Conservation (phyloP, 2,888 invertebrate species). For the Pristionchus japonicus region DNA sequence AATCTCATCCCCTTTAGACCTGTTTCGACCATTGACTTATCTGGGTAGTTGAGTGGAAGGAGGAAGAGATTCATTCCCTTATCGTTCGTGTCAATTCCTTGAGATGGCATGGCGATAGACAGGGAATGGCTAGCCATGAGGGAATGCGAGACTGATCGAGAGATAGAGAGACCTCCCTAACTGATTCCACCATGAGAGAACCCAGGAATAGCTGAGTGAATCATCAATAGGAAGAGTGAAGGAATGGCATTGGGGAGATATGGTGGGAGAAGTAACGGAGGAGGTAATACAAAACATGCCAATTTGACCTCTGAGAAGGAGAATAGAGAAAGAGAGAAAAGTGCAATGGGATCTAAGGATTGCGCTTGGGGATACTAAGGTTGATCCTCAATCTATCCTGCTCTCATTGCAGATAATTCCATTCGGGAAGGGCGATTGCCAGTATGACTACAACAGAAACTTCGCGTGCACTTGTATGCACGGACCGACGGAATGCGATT, state of each 20-base stretch:
- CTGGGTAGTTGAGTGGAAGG: not conserved
- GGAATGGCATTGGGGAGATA: not conserved
- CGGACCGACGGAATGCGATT: constrained; percentile 74
- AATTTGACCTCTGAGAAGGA: constrained; percentile 10
- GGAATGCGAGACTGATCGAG: not conserved
- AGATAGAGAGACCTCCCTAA: not conserved
- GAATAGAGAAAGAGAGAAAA: not conserved
- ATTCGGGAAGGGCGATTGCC: constrained; percentile 74
- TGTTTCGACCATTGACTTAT: constrained; percentile 17
- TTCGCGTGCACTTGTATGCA: constrained; percentile 74
- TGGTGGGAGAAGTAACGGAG: not conserved
- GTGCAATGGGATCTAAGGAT: not conserved
- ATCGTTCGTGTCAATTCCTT: constrained; percentile 9
- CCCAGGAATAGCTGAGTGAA: not conserved
- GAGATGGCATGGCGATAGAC: not conserved
- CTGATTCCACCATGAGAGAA: not conserved
- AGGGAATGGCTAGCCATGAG: not conserved
- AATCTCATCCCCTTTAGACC: constrained; percentile 14
- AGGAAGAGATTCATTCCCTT: constrained; percentile 16
- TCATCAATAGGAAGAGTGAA: not conserved
- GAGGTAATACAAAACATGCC: not conserved
- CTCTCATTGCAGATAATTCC: constrained; percentile 67
- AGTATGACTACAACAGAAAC: constrained; percentile 70
- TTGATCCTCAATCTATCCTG: not conserved
- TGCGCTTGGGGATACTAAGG: not conserved